Base-by-base conservation (phyloP, 2,888 invertebrate species). In the Chrysina gloriosa region DNA sequence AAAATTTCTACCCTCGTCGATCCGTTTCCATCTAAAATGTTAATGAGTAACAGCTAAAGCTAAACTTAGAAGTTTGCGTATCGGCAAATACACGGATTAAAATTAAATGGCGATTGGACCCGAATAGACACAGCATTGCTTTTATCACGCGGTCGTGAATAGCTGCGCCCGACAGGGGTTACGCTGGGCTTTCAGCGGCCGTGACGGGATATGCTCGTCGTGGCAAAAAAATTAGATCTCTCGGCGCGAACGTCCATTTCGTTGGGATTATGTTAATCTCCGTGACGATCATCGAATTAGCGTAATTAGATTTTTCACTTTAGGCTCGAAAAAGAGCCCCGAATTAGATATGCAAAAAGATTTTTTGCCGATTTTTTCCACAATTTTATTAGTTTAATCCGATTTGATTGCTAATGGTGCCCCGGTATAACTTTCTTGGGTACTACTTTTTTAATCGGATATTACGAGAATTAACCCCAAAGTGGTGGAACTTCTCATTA, bases 281-380 rank as follows among this genome's bases (percentile, higher is more conserved):
- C 27, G 27, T 7, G 58, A 61, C 58, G 42, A 61, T 61, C 52
- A 61, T 61, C 39, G 58, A 61, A 61, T 61, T 61, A 61, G 29
- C 39, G 27, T 61, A 61, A 61, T 61, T 61, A 61, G 58, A 61
- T 61, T 61, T 61, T 61, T 61, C 58, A 61, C 58, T 61, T 61
- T 61, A 16, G 45, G 29, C 25, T 25, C 7, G 42, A 14, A 9
- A 25, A 61, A 42, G 14, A 31, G 27, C 58, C 45, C 36, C 42
- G 42, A 61, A 61, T 61, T 61, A 29, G 42, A 42, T 61, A 42
- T 42, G 58, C 58, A 27, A 61, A 61, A 42, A 45, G 29, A 31
- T 31, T 52, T 52, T 52, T 9, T 29, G 16, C 25, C 11, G 16
- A 31, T 52, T 27, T 27, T 52, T 45, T 19, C 19, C 9, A 21